phyloP scores from a whole-genome alignment of 2,888 invertebrate species.

The Temnothorax unifasciatus region DNA sequence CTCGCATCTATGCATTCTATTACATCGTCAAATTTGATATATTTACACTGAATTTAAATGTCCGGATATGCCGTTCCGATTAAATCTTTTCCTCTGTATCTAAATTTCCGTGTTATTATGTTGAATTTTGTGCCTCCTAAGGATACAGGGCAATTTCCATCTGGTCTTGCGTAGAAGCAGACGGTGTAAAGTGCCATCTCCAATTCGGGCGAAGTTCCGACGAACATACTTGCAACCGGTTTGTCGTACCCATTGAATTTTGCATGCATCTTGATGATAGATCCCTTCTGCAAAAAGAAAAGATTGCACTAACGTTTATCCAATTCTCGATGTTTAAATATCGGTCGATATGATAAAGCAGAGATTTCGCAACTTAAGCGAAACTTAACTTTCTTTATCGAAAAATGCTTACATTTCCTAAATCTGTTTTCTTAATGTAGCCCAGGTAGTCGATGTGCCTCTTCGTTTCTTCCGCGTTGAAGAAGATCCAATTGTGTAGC shows the following conservation, averaged over 20 bases:
- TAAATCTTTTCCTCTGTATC: slow-evolving; percentile 92
- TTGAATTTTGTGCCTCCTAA: slow-evolving; percentile 91
- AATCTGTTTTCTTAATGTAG: slow-evolving; percentile 90
- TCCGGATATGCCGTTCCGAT: slow-evolving; percentile 95
- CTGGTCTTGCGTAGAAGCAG: slow-evolving; percentile 93
- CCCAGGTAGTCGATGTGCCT: slow-evolving; percentile 93
- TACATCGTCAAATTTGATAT: not conserved
- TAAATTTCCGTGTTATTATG: slow-evolving; percentile 91
- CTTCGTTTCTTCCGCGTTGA: slow-evolving; percentile 91
- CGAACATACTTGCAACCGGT: slow-evolving; percentile 92
- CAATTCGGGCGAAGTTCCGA: slow-evolving; percentile 96
- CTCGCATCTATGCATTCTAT: not conserved
- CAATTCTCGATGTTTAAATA: not conserved
- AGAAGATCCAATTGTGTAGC: slow-evolving; percentile 97
- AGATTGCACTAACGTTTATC: not conserved
- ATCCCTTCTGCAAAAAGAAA: slow-evolving; percentile 90
- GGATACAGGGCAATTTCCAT: slow-evolving; percentile 91
- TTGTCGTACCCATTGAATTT: slow-evolving; percentile 91
- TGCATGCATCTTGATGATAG: slow-evolving; percentile 91
- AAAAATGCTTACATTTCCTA: slow-evolving; percentile 89
- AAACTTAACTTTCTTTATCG: not conserved
- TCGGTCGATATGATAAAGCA: not conserved
- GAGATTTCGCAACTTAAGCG: not conserved
- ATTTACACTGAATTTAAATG: slow-evolving; percentile 86
- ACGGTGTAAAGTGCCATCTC: slow-evolving; percentile 96